phyloP scores from a whole-genome alignment of 2,797 vertebrate species.

The Danio tinwini region DNA sequence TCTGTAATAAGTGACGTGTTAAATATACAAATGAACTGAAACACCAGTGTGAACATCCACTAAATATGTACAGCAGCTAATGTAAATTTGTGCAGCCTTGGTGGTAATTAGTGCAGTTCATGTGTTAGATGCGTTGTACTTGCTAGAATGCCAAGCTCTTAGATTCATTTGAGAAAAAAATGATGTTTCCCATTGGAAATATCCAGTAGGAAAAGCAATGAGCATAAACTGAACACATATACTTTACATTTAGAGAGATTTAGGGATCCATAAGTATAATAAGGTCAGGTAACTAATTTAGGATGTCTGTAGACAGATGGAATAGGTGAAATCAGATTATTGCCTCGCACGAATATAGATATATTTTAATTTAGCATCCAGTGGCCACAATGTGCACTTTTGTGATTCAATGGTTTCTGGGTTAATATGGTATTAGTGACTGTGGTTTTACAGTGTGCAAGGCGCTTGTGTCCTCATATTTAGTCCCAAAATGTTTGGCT shows the following conservation, averaged over 20 bases:
- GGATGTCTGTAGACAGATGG: no score
- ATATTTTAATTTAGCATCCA: conserved; percentile 17
- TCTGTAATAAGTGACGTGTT: neutral
- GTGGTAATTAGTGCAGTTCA: neutral
- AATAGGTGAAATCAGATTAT: conserved; percentile 16
- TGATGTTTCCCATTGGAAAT: neutral
- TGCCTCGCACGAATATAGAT: neutral
- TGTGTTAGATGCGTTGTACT: neutral
- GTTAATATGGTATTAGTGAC: conserved; percentile 73
- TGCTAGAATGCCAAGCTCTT: conserved; percentile 5
- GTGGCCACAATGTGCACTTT: neutral
- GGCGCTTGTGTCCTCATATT: neutral
- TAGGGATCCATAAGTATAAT: neutral
- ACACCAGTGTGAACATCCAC: neutral
- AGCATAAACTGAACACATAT: neutral
- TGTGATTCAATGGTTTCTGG: conserved; percentile 63
- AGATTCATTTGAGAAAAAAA: neutral
- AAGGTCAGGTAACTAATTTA: neutral
- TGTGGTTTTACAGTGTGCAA: conserved; percentile 33
- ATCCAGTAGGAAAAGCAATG: neutral
- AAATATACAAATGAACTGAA: neutral
- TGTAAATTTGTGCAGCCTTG: neutral
- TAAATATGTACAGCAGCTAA: neutral
- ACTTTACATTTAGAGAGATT: neutral
- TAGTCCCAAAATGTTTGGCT: neutral